A percentile compares a stretch with the other conserved stretches of the same genome.
These are phyloP conservation scores for Ptychadena robeensis DNA, from an alignment of 2,797 vertebrate species.

Conservation along the genomic window DNA sequence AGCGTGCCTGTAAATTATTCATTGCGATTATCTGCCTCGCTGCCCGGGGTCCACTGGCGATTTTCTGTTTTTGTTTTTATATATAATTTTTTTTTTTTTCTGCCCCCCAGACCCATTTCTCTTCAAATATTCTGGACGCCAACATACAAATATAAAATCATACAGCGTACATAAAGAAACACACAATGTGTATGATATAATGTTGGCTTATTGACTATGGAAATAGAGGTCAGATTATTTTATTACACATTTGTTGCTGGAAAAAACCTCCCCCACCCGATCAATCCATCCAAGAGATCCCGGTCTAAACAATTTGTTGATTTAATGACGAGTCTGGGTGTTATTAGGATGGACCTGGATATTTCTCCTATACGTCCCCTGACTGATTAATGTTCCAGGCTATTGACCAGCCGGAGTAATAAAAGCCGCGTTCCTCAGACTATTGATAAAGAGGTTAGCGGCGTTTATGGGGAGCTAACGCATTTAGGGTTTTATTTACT, in stretches of 20 bases:
- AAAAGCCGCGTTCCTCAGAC: background rate
- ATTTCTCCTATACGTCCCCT: background rate
- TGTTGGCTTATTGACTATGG: too few relatives aligned
- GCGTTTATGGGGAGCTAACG: background rate
- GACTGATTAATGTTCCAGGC: background rate
- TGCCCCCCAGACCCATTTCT: background rate
- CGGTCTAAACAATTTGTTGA: background rate
- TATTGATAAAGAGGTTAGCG: background rate
- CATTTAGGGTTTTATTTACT: background rate
- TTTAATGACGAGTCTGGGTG: background rate
- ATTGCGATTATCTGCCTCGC: constrained; percentile 72
- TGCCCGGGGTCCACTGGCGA: constrained; percentile 66
- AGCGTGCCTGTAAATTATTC: constrained; percentile 78
- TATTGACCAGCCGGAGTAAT: constrained; percentile 11
- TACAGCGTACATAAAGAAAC: too few relatives aligned
- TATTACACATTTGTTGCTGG: background rate
- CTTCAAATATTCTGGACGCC: constrained; percentile 37
- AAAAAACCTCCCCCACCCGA: background rate
- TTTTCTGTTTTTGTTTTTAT: constrained; percentile 30
- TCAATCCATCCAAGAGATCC: background rate
- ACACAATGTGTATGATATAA: too few relatives aligned
- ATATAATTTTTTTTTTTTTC: constrained; percentile 14
- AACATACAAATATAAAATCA: too few relatives aligned
- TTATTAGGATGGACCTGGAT: background rate
- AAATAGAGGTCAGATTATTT: background rate